phyloP scores from a whole-genome alignment of 2,888 invertebrate genomes.

The Bombylius major region DNA sequence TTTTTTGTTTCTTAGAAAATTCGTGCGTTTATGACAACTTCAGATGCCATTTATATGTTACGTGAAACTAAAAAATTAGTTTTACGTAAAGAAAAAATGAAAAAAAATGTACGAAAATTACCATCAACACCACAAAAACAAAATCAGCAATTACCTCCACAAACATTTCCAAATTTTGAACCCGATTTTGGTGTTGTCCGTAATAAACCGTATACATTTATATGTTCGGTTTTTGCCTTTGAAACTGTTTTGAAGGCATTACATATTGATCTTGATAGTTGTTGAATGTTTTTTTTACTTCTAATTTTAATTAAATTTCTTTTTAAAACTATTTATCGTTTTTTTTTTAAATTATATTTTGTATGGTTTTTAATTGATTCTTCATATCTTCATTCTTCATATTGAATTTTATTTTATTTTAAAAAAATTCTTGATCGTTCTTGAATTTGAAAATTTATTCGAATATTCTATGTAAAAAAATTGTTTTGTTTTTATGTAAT shows the following conservation, averaged over 20 bases:
- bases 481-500: too few species aligned
- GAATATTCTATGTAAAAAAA: too few species aligned
- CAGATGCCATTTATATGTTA: slow-evolving; percentile 33
- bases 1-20: slow-evolving; percentile 25
- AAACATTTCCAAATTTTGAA: slow-evolving; percentile 29
- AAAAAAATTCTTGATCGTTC: too few species aligned
- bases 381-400: too few species aligned
- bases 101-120: slow-evolving; percentile 28
- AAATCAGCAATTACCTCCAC: slow-evolving; percentile 6
- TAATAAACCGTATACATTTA: slow-evolving; percentile 31
- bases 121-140: slow-evolving; percentile 7
- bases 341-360: too few species aligned
- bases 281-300: neutral
- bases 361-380: too few species aligned
- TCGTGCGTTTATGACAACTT: slow-evolving; percentile 31
- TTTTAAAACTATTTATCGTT: neutral
- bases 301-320: neutral
- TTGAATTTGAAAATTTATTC: too few species aligned
- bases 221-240: slow-evolving; percentile 34
- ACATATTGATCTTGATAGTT: slow-evolving; percentile 19
- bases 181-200: slow-evolving; percentile 34
- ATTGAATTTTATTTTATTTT: too few species aligned
- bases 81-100: slow-evolving; percentile 36
- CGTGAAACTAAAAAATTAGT: slow-evolving; percentile 35
- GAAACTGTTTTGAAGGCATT: slow-evolving; percentile 31